phyloP scores from a whole-genome alignment of 2,797 vertebrate species.

The Pachyuromys duprasi region DNA sequence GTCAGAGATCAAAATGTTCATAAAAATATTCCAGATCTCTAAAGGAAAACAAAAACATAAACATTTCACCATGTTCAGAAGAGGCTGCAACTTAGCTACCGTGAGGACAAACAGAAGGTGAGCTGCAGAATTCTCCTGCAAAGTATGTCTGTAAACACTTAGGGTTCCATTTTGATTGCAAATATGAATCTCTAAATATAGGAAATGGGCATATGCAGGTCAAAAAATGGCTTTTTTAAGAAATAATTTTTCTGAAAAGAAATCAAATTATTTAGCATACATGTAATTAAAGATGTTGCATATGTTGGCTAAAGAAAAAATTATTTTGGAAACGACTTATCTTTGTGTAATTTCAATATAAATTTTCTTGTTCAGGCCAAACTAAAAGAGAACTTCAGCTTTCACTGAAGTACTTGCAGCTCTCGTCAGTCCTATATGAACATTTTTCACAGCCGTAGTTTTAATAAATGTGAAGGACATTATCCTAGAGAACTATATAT shows the following conservation, averaged over 20 bases:
- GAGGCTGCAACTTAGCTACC: neutral
- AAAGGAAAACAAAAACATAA: neutral
- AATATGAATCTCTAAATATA: conserved; percentile 16
- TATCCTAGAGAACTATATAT: neutral
- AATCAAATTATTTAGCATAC: neutral
- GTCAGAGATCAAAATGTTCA: neutral
- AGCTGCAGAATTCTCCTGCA: neutral
- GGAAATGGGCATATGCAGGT: neutral
- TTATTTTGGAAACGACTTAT: conserved; percentile 28
- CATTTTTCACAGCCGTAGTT: neutral
- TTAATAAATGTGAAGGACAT: neutral
- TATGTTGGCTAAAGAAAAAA: conserved; percentile 2
- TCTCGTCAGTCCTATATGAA: neutral
- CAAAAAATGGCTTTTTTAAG: neutral
- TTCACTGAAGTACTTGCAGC: neutral
- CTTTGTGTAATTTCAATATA: conserved; percentile 30
- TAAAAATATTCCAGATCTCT: neutral
- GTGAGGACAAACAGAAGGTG: neutral
- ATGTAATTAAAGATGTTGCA: neutral
- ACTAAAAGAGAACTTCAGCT: neutral
- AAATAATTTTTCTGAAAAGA: neutral
- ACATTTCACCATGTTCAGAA: neutral
- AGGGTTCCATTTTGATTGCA: neutral
- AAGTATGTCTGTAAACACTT: neutral
- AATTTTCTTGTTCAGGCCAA: conserved; percentile 19